A percentile compares a stretch with the other conserved stretches of the same genome.
Conservation (phyloP, 1,140 invertebrate species). For the Hylyphantes graminicola region DNA sequence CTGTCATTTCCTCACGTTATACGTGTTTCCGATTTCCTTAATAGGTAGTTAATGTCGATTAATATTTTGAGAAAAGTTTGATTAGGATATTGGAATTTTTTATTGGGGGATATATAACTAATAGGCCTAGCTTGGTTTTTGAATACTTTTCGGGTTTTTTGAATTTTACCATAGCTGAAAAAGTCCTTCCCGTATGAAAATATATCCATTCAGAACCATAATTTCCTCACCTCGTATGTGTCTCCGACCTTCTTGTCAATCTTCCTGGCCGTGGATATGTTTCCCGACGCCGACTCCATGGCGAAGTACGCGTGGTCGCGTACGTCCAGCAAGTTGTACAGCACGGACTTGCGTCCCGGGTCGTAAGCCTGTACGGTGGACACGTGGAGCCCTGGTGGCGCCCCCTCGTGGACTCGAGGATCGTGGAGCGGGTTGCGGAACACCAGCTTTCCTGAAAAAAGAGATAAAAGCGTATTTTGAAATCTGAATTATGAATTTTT, state of each 20-base stretch:
- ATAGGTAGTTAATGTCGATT: too few species aligned
- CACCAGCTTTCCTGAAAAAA: constrained; percentile 54
- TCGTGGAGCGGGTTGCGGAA: constrained; percentile 60
- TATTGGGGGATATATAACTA: too few species aligned
- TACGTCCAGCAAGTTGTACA: constrained; percentile 56
- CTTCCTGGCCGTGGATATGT: constrained; percentile 48
- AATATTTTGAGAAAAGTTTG: too few species aligned
- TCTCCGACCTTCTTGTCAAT: constrained; percentile 48
- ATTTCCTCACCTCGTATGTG: constrained; percentile 33
- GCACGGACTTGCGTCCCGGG: constrained; percentile 38
- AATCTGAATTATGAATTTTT: too few species aligned
- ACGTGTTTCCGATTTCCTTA: too few species aligned
- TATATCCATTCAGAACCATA: too few species aligned
- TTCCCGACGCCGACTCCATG: constrained; percentile 56
- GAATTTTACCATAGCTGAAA: too few species aligned
- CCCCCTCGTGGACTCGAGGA: constrained; percentile 58
- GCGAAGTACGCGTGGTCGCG: constrained; percentile 55
- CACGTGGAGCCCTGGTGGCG: constrained; percentile 56
- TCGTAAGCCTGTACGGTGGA: constrained; percentile 58
- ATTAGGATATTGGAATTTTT: too few species aligned
- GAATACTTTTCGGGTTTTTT: too few species aligned
- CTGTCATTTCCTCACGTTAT: too few species aligned
- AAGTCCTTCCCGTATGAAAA: too few species aligned
- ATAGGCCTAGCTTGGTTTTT: too few species aligned
- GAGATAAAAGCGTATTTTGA: background rate